phyloP scores from a whole-genome alignment of 1,140 invertebrate species.

The Brachionus asplanchnoidis region DNA sequence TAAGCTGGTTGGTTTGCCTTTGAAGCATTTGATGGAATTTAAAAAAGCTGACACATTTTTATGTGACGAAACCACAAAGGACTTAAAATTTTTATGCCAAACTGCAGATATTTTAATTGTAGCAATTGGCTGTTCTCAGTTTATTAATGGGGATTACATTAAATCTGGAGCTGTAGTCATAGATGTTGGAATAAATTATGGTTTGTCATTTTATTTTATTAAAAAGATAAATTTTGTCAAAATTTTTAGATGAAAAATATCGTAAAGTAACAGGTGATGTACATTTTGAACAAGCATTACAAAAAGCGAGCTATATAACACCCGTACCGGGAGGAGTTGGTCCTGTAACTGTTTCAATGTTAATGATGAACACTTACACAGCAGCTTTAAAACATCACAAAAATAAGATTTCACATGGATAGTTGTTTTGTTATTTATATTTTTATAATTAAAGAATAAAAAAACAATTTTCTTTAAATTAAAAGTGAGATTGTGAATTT shows the following conservation, averaged over 20 bases:
- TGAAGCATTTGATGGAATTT: conserved; percentile 58
- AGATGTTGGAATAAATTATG: conserved; percentile 90
- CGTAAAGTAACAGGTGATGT: conserved; percentile 74
- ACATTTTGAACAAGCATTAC: conserved; percentile 68
- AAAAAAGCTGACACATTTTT: conserved; percentile 84
- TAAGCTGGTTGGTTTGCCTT: conserved; percentile 94
- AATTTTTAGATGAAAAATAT: conserved; percentile 60
- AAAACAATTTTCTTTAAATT: background rate
- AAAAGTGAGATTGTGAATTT: too few species aligned
- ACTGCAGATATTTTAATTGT: conserved; percentile 91
- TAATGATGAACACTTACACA: conserved; percentile 84
- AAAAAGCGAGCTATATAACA: conserved; percentile 80
- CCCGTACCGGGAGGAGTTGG: conserved; percentile 97
- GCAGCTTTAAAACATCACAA: background rate
- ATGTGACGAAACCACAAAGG: conserved; percentile 86
- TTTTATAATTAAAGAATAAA: background rate
- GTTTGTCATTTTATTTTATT: background rate
- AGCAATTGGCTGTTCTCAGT: conserved; percentile 80
- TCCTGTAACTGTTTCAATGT: conserved; percentile 96
- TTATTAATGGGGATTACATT: conserved; percentile 91
- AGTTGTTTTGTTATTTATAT: background rate
- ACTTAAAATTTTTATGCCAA: conserved; percentile 66
- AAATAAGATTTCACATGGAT: background rate
- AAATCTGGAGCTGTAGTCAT: conserved; percentile 97
- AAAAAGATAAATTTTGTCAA: background rate